Evolutionary conservation across 1,140 invertebrate species (phyloP).

Genomic region (Caenorhabditis remanei): DNA sequence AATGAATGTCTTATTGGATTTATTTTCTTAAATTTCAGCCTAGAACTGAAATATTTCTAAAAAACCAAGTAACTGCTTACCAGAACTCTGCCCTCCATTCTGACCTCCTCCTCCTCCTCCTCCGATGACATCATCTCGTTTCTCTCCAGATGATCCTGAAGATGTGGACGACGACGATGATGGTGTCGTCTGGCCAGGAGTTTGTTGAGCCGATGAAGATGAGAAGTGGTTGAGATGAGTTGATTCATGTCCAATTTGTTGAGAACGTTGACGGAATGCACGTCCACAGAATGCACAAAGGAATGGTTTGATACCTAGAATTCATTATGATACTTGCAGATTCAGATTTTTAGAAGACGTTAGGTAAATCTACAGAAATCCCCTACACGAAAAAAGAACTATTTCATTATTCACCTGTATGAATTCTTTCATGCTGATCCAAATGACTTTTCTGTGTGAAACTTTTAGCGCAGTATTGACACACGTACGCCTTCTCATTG

Average conservation of each 20-base stretch:
- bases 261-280: conserved; percentile 73
- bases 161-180: conserved; percentile 7
- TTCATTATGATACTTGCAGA: no score
- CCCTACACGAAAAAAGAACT: no score
- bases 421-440: conserved; percentile 76
- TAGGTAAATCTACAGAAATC: background rate
- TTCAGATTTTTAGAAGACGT: no score
- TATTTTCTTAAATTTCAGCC: no score
- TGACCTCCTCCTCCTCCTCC: background rate
- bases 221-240: conserved; percentile 66
- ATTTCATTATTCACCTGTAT: conserved; percentile 67
- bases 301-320: conserved; percentile 73
- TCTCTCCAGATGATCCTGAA: background rate
- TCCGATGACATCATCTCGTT: no score
- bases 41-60: no score
- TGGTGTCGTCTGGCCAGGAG: conserved; percentile 11
- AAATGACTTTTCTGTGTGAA: conserved; percentile 77
- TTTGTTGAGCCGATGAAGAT: background rate
- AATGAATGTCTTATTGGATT: no score
- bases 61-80: no score
- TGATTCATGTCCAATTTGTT: conserved; percentile 75
- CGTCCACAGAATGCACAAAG: conserved; percentile 73
- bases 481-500: conserved; percentile 75
- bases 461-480: conserved; percentile 71
- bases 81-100: background rate